Evolutionary conservation across 37 sponge, comb jelly and placozoan species (phyloP).

Genomic region (Spongia lamella): DNA sequence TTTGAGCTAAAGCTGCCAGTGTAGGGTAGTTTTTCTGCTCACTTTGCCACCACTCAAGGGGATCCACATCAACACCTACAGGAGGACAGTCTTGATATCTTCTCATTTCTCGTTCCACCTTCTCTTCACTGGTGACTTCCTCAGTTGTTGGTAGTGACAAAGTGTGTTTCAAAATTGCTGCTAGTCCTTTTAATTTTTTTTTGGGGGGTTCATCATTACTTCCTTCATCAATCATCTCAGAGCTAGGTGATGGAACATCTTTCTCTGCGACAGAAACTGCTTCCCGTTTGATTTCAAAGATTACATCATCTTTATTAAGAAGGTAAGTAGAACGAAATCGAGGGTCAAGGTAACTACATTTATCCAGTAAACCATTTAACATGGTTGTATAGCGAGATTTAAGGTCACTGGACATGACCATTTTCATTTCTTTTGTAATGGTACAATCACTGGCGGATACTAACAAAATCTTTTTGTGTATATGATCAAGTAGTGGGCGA

Average conservation of each 20-base stretch:
- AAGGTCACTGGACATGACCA: constrained; percentile 5
- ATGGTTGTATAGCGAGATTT: constrained; percentile 7
- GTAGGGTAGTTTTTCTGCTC: constrained; percentile 2
- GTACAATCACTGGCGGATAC: not conserved
- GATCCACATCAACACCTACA: not conserved
- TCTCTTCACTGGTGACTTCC: constrained; percentile 7
- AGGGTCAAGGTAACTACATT: constrained; percentile 42
- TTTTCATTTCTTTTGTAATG: constrained; percentile 21
- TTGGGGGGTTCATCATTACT: constrained; percentile 18
- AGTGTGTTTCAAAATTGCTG: constrained; percentile 29
- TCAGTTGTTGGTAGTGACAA: no score
- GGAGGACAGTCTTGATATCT: constrained; percentile 13
- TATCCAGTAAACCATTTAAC: no score
- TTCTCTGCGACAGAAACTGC: not conserved
- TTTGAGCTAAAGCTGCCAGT: not conserved
- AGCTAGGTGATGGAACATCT: not conserved
- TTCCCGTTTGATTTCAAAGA: constrained; percentile 14
- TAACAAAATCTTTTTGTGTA: not conserved
- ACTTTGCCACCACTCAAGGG: constrained; percentile 9
- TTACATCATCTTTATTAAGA: constrained; percentile 20
- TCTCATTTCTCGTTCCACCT: no score
- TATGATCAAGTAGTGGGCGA: constrained; percentile 14
- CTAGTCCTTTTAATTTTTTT: constrained; percentile 26
- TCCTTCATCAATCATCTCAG: not conserved
- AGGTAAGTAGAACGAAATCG: constrained; percentile 24